phyloP scores from a whole-genome alignment of 2,888 invertebrate genomes.

The Frankliniella intonsa region DNA sequence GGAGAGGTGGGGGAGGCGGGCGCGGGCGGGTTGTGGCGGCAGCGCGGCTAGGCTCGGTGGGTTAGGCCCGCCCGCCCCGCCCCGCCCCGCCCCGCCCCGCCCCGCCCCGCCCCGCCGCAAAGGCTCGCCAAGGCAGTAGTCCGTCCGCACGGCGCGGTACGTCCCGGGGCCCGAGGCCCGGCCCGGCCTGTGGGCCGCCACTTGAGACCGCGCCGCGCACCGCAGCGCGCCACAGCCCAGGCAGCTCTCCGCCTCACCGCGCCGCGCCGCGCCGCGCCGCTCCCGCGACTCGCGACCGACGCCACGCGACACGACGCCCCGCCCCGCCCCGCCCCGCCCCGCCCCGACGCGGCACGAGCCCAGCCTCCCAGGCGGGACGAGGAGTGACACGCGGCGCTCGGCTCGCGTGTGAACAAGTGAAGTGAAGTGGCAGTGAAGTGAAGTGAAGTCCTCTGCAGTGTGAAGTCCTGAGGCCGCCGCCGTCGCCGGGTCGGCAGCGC shows the following conservation, averaged over 20 bases:
- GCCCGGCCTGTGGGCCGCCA: not conserved
- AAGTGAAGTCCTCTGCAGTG: too few relatives aligned
- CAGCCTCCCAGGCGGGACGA: not conserved
- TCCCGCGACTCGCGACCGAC: not conserved
- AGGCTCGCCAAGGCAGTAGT: too few relatives aligned
- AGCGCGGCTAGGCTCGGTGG: not conserved
- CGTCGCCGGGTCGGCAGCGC: not conserved
- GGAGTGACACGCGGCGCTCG: not conserved
- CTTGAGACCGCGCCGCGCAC: too few relatives aligned
- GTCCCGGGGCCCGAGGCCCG: not conserved
- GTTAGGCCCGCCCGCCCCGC: not conserved
- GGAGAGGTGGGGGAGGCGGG: not conserved
- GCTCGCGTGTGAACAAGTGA: not conserved
- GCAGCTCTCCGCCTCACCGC: not conserved
- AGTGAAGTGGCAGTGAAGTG: not conserved
- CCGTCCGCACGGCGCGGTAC: not conserved
- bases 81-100: not conserved
- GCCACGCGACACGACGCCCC: not conserved
- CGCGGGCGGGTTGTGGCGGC: not conserved
- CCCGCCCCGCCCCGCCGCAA: not conserved
- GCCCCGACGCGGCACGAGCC: not conserved
- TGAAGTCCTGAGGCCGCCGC: too few relatives aligned
- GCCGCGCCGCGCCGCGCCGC: not conserved
- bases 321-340: not conserved
- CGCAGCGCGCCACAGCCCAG: not conserved